Evolutionary conservation across 2,888 invertebrate genomes (phyloP).

Genomic region (Drosophila subquinaria): DNA sequence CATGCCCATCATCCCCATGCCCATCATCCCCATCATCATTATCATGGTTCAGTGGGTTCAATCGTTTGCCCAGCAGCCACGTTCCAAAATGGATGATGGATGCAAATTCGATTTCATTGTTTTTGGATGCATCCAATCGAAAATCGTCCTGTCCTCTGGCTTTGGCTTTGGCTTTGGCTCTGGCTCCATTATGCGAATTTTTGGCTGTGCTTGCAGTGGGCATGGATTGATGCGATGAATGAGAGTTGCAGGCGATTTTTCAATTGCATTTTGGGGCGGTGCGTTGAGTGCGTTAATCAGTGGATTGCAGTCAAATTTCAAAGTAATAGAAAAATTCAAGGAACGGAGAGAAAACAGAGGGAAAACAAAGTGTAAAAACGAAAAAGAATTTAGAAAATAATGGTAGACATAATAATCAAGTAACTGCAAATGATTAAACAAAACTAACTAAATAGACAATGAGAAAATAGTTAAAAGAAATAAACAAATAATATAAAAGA

Average conservation of each 20-base stretch:
- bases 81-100: conserved; percentile 25
- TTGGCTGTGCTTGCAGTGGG: too few species aligned
- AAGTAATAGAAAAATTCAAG: neutral
- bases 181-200: neutral
- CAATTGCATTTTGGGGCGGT: conserved; percentile 10
- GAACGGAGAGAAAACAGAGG: neutral
- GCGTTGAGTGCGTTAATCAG: conserved; percentile 16
- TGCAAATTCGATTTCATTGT: conserved; percentile 60
- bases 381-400: neutral
- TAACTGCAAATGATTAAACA: too few species aligned
- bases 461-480: too few species aligned
- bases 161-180: neutral
- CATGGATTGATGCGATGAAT: neutral
- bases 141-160: neutral
- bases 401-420: neutral
- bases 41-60: neutral
- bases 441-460: too few species aligned
- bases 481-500: too few species aligned
- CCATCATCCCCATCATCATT: conserved; percentile 5
- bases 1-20: neutral
- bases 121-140: conserved; percentile 29
- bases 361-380: neutral
- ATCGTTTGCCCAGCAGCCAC: conserved; percentile 17
- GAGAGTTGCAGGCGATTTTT: neutral
- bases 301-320: neutral